These are phyloP conservation scores for Monarcha castaneiventris DNA, from an alignment of 2,113 vertebrate species.

Conservation along the genomic window DNA sequence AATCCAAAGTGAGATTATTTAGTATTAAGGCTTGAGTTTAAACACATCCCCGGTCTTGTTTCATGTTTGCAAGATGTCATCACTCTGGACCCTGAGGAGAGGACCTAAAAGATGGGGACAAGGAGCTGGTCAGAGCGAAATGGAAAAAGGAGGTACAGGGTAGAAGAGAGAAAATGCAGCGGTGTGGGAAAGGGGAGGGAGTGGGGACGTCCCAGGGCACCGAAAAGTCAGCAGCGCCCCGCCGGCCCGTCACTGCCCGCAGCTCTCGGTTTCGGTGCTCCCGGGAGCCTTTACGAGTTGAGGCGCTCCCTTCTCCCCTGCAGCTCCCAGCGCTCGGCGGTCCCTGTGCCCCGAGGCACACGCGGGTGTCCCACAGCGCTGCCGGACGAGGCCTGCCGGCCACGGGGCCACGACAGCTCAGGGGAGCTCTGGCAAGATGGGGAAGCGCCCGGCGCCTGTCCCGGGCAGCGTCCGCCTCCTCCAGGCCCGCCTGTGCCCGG, in stretches of 20 bases:
- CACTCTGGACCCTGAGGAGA: no score
- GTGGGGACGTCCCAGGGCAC: neutral
- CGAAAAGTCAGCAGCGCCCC: neutral
- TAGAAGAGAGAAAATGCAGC: neutral
- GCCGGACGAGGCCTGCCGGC: neutral
- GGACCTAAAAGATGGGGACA: no score
- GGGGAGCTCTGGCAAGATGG: accelerated
- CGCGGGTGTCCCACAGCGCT: neutral
- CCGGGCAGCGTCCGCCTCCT: neutral
- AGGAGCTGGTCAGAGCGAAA: neutral
- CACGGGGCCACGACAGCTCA: neutral
- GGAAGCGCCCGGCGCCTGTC: no score
- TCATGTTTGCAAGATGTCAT: neutral
- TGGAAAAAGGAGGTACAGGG: neutral
- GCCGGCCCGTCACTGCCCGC: no score
- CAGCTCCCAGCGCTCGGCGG: neutral
- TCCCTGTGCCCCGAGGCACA: neutral
- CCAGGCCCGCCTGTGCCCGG: neutral
- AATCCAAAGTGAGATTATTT: neutral
- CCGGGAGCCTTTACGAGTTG: neutral
- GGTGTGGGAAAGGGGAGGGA: neutral
- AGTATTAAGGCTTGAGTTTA: neutral
- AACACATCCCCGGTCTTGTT: neutral
- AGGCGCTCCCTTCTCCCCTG: neutral
- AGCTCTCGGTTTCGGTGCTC: neutral